These are phyloP conservation scores for Drosophila incognita DNA, from an alignment of 2,888 invertebrate genomes.

Conservation along the genomic window DNA sequence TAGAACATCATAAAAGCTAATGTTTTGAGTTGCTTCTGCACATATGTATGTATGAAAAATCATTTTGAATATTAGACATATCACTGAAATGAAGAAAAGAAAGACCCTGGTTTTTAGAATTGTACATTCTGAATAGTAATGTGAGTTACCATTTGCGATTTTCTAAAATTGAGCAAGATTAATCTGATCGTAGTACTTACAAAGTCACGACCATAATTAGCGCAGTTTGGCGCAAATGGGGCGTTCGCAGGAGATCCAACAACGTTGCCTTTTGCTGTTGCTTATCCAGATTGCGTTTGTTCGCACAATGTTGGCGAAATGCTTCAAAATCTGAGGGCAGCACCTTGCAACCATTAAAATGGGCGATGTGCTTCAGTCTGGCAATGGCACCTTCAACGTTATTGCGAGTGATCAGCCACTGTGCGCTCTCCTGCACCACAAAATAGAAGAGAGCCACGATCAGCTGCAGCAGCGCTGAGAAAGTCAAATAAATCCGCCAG, in stretches of 20 bases:
- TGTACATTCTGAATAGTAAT: not conserved
- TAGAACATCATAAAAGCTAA: not conserved
- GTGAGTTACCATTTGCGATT: too few relatives aligned
- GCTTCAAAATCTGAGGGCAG: slow-evolving; percentile 78
- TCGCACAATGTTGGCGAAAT: slow-evolving; percentile 73
- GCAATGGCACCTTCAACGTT: slow-evolving; percentile 85
- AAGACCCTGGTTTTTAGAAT: not conserved
- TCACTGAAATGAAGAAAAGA: too few relatives aligned
- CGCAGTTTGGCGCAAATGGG: slow-evolving; percentile 86
- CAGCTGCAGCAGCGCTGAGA: slow-evolving; percentile 85
- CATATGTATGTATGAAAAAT: not conserved
- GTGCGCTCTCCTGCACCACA: slow-evolving; percentile 87
- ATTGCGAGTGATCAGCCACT: slow-evolving; percentile 87
- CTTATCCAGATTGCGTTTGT: slow-evolving; percentile 51
- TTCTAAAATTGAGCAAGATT: not conserved
- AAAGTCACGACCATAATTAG: slow-evolving; percentile 86
- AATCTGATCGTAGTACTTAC: slow-evolving; percentile 82
- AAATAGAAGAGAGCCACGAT: slow-evolving; percentile 85
- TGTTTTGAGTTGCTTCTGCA: too few relatives aligned
- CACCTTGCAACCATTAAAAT: slow-evolving; percentile 85
- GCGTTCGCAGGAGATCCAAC: slow-evolving; percentile 86
- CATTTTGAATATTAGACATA: not conserved
- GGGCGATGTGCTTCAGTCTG: slow-evolving; percentile 86
- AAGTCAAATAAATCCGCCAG: slow-evolving; percentile 86
- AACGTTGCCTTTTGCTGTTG: slow-evolving; percentile 60